Evolutionary conservation across 2,113 vertebrate genomes (phyloP), one percentile per base, ranked within the genome.

Genomic region (Lepisosteus osseus): DNA sequence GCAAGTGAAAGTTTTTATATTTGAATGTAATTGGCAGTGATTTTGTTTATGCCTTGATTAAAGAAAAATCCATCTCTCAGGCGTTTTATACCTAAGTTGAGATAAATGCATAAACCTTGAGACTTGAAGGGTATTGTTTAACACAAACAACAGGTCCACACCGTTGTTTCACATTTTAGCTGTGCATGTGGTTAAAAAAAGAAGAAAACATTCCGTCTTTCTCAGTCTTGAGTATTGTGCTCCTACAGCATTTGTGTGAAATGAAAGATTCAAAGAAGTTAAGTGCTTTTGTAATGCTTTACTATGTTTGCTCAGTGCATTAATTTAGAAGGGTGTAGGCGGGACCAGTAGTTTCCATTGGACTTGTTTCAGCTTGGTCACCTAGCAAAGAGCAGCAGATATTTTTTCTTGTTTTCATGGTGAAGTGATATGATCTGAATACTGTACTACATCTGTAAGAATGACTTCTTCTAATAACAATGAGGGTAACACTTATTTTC

Each of bases 11-110:
- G 13, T 68, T 44, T 63, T 71, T 72, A 70, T 76, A 75, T 79
- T 73, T 74, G 68, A 56, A 6, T 67, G 71, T 47, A 63, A 13
- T 61, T 81, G 73, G 75, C 77, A 79, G 65, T 17, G 68, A 57
- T 69, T 61, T 65, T 75, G 67, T 57, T 47, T 70, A 71, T 71
- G 65, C 71, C 65, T 77, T 71, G 29, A 67, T 68, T n/a, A 64
- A 59, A 59, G 47, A 5, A 51, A 51, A 51, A 29, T 29, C 29
- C 29, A 29, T 0, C 47, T 51, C 47, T 6, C 47, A 59, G 57
- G 57, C 57, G 5, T 13, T 29, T 29, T 29, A 29, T 29, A 29
- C 2, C 1, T 29, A 29, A 29, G 2, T 29, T 29, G 1, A 29
- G 29, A 1, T 29, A 29, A 29, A 29, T 1, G 1, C 29, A 29